A percentile compares a stretch with the other conserved stretches of the same genome.
These are phyloP conservation scores for Argopecten irradians DNA, from an alignment of 1,140 invertebrate species.

Conservation along the genomic window DNA sequence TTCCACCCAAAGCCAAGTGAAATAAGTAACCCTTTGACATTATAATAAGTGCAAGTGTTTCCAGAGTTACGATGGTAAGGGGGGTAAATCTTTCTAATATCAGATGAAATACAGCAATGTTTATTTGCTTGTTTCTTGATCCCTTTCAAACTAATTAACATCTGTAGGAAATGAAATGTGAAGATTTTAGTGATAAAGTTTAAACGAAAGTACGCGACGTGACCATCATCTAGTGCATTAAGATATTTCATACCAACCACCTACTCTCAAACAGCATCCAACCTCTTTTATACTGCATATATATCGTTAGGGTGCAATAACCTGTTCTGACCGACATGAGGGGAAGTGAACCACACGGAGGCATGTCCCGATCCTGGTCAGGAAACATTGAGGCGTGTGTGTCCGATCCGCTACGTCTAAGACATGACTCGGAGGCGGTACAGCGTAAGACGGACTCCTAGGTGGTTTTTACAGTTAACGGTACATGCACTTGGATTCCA, in stretches of 20 bases:
- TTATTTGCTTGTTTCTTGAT: not conserved
- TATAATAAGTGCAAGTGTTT: too few relatives aligned
- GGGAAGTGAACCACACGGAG: not conserved
- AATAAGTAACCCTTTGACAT: too few relatives aligned
- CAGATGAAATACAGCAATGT: not conserved
- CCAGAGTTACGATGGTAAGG: too few relatives aligned
- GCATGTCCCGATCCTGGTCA: not conserved
- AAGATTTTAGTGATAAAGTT: not conserved
- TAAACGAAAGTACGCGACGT: not conserved
- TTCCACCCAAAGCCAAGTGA: too few relatives aligned
- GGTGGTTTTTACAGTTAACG: not conserved
- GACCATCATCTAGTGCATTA: not conserved
- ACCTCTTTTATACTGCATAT: not conserved
- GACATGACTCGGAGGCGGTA: not conserved
- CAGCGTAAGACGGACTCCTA: not conserved
- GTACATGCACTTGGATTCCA: not conserved
- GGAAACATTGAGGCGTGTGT: not conserved
- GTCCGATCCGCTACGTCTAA: not conserved
- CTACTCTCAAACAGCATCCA: not conserved
- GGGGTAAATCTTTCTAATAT: not conserved
- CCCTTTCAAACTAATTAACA: not conserved
- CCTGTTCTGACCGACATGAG: not conserved
- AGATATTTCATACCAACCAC: not conserved
- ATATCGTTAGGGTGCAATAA: not conserved
- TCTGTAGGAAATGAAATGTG: not conserved